Evolutionary conservation across 2,113 vertebrate species (phyloP).

Genomic region (Sus scrofa): DNA sequence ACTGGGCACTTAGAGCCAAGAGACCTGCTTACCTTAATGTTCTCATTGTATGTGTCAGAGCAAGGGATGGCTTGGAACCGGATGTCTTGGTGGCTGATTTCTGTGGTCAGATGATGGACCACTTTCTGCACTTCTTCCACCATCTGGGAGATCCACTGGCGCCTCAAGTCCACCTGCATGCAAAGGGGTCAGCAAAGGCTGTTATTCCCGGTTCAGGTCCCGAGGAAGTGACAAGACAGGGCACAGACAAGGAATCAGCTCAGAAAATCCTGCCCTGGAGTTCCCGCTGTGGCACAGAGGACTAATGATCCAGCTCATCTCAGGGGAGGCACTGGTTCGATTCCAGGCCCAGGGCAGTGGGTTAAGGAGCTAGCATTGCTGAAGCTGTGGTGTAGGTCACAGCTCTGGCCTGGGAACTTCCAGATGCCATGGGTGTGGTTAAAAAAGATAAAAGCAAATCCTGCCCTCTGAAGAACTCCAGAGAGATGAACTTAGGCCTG

Average conservation of each 20-base stretch:
- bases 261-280: neutral
- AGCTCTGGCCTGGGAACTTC: no score
- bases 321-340: no score
- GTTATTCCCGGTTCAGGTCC: neutral
- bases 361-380: no score
- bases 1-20: neutral
- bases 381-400: no score
- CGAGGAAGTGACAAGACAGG: accelerated
- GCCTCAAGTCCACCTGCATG: constrained; percentile 87
- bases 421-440: no score
- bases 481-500: neutral
- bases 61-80: constrained; percentile 91
- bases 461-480: neutral
- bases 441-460: neutral
- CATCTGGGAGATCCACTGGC: constrained; percentile 85
- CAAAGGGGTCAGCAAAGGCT: neutral
- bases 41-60: constrained; percentile 89
- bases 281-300: no score
- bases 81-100: constrained; percentile 89
- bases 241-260: neutral
- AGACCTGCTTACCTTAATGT: constrained; percentile 87
- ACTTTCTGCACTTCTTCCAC: constrained; percentile 91
- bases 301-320: no score
- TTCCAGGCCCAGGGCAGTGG: no score
- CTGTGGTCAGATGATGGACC: constrained; percentile 87